phyloP scores from a whole-genome alignment of 2,888 invertebrate genomes.

The Lissonota sp. region DNA sequence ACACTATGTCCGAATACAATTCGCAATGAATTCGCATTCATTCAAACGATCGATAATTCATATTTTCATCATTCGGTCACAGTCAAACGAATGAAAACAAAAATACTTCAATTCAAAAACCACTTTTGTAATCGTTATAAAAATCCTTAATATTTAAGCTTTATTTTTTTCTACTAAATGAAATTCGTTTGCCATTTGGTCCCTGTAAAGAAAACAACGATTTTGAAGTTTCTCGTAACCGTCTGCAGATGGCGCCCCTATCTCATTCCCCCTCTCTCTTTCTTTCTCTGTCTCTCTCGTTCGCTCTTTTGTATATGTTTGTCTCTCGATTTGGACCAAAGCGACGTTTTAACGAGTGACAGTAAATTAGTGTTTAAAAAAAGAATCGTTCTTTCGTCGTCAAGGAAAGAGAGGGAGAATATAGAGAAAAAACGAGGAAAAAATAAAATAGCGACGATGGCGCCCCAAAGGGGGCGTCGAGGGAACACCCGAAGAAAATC shows the following conservation, averaged over 20 bases:
- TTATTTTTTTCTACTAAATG: not conserved
- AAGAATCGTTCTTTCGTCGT: constrained; percentile 45
- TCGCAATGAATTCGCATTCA: constrained; percentile 27
- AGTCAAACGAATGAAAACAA: too few relatives aligned
- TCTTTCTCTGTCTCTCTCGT: not conserved
- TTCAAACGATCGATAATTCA: too few relatives aligned
- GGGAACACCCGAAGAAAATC: constrained; percentile 43
- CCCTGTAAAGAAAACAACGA: constrained; percentile 46
- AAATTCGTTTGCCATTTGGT: constrained; percentile 34
- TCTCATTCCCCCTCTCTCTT: not conserved
- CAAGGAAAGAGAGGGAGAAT: not conserved
- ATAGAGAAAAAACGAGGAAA: constrained; percentile 10
- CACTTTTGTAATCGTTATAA: too few relatives aligned
- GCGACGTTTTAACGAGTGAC: constrained; percentile 42
- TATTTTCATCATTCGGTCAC: too few relatives aligned
- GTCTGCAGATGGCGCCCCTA: constrained; percentile 5
- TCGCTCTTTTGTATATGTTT: not conserved
- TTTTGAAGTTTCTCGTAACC: constrained; percentile 39
- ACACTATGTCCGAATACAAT: constrained; percentile 22
- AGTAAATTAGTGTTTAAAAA: constrained; percentile 56
- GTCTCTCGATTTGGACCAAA: constrained; percentile 1
- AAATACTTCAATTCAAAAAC: too few relatives aligned
- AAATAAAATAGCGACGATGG: constrained; percentile 25
- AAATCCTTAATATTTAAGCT: not conserved
- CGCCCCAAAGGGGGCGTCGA: constrained; percentile 43